These are phyloP conservation scores for Caloenas nicobarica DNA, from an alignment of 2,113 vertebrate genomes.

Conservation along the genomic window DNA sequence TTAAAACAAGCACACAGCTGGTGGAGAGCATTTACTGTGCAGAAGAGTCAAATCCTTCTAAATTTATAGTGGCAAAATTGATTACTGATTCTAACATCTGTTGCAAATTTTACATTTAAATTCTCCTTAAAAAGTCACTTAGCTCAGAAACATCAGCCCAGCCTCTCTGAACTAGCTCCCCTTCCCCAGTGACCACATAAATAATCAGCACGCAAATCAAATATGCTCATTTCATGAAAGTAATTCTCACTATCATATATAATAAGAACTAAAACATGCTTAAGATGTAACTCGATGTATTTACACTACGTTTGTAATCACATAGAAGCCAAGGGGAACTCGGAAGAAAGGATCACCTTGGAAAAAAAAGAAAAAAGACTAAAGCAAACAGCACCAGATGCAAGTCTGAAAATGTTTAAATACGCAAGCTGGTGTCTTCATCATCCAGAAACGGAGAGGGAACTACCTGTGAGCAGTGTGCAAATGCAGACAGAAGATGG, in stretches of 20 bases:
- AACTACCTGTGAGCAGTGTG: background rate
- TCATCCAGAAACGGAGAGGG: background rate
- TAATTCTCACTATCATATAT: background rate
- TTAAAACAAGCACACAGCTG: conserved; percentile 57
- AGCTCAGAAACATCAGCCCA: background rate
- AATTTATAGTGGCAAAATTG: conserved; percentile 52
- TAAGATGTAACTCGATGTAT: background rate
- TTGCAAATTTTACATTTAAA: conserved; percentile 52
- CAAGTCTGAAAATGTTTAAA: background rate
- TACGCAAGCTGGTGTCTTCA: background rate
- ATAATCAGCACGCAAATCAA: background rate
- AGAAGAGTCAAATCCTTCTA: conserved; percentile 33
- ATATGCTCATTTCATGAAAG: background rate
- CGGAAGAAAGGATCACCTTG: background rate
- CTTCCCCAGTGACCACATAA: background rate
- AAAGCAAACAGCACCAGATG: background rate
- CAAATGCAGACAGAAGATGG: background rate
- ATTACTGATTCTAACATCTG: conserved; percentile 60
- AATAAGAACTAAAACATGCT: background rate
- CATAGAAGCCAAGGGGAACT: background rate
- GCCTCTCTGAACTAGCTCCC: background rate
- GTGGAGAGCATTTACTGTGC: background rate
- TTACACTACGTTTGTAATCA: background rate
- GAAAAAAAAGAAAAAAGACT: background rate
- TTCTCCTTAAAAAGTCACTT: conserved; percentile 34